These are phyloP conservation scores for Lycocorax pyrrhopterus DNA, from an alignment of 2,113 vertebrate genomes.

Conservation along the genomic window DNA sequence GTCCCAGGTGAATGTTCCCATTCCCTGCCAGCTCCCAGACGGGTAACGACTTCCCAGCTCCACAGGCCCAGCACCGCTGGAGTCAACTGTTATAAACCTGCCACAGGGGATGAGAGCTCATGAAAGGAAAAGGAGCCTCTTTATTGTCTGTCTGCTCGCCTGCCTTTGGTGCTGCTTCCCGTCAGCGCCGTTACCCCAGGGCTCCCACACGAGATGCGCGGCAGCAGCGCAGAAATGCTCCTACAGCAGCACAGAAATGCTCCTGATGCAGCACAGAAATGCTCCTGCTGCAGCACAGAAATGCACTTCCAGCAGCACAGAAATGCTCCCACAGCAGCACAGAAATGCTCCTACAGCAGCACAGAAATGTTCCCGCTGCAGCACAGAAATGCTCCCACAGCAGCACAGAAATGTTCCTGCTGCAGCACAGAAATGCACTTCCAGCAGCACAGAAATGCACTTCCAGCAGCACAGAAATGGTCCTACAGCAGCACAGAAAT, in stretches of 20 bases:
- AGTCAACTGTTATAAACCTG: constrained; percentile 40
- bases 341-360: not conserved
- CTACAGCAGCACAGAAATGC: not conserved
- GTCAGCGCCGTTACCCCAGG: not conserved
- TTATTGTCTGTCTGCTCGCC: constrained; percentile 25
- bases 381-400: not conserved
- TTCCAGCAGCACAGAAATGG: not conserved
- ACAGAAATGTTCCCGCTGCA: not conserved
- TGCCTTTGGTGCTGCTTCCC: constrained; percentile 21
- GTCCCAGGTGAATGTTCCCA: constrained; percentile 15
- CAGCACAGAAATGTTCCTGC: not conserved
- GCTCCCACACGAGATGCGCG: not conserved
- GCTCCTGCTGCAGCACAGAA: not conserved
- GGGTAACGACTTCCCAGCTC: not conserved
- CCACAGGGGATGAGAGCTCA: not conserved
- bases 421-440: not conserved
- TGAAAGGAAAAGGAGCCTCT: constrained; percentile 4
- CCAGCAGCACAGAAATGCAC: not conserved
- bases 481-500: not conserved
- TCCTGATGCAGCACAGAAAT: not conserved
- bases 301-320: not conserved
- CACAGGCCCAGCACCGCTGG: not conserved
- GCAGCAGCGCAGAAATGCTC: not conserved
- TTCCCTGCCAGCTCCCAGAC: not conserved
- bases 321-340: not conserved